These are phyloP conservation scores for Amiota mariae DNA, from an alignment of 2,888 invertebrate species.

Conservation along the genomic window DNA sequence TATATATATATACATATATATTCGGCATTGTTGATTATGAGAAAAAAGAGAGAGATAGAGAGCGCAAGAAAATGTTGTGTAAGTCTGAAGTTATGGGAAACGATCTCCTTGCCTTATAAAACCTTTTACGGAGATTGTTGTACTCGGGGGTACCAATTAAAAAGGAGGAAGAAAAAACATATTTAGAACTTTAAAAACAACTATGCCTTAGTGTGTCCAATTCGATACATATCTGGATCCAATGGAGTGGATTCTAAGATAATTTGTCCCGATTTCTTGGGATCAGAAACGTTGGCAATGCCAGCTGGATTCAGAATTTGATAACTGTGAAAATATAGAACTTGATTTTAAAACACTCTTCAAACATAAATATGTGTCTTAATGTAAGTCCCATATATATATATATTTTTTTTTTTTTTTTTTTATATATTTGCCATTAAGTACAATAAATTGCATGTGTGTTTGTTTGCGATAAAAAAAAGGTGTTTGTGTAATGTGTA, in stretches of 20 bases:
- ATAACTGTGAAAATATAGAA: slow-evolving; percentile 82
- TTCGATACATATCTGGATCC: slow-evolving; percentile 94
- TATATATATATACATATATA: too few relatives aligned
- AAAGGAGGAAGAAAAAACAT: slow-evolving; percentile 44
- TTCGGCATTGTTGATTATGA: too few relatives aligned
- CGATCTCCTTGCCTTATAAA: not conserved
- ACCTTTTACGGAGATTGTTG: slow-evolving; percentile 15
- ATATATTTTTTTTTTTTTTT: too few relatives aligned
- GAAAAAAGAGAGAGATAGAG: too few relatives aligned
- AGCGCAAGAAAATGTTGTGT: not conserved
- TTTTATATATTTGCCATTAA: not conserved
- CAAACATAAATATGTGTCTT: not conserved
- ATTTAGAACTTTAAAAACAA: slow-evolving; percentile 44
- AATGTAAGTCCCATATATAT: not conserved
- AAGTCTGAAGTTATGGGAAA: not conserved
- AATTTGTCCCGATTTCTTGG: slow-evolving; percentile 78
- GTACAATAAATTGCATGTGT: not conserved
- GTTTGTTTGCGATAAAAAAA: slow-evolving; percentile 29
- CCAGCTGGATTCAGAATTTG: slow-evolving; percentile 97
- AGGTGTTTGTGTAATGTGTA: slow-evolving; percentile 15
- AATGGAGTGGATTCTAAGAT: slow-evolving; percentile 83
- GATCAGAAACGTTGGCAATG: slow-evolving; percentile 83
- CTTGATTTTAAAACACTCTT: not conserved
- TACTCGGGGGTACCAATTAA: slow-evolving; percentile 1
- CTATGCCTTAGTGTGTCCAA: slow-evolving; percentile 96